A percentile compares a stretch with the other conserved stretches of the same genome.
phyloP scores from a whole-genome alignment of 2,888 invertebrate species.

The Papilio protenor region DNA sequence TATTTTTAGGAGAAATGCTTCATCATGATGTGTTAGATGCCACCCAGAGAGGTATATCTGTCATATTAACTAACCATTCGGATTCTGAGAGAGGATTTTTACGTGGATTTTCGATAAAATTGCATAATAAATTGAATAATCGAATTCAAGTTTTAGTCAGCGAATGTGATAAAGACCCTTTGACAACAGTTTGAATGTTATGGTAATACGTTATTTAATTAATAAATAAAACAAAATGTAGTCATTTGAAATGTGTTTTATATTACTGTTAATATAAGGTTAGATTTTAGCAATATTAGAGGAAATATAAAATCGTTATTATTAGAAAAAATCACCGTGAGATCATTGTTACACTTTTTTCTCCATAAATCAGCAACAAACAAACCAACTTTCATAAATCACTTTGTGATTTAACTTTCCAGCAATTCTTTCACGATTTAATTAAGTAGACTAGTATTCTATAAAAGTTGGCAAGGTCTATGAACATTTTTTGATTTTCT shows the following conservation, averaged over 20 bases:
- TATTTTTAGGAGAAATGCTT: conserved; percentile 91
- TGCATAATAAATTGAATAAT: conserved; percentile 71
- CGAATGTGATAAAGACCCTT: conserved; percentile 89
- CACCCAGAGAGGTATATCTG: conserved; percentile 89
- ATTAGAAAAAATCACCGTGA: conserved; percentile 64
- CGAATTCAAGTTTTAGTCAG: conserved; percentile 88
- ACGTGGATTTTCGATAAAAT: conserved; percentile 78
- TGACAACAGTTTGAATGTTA: conserved; percentile 85
- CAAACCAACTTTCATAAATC: conserved; percentile 16
- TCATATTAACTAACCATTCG: conserved; percentile 96
- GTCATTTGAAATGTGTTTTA: conserved; percentile 33
- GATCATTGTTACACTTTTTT: conserved; percentile 73
- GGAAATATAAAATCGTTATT: conserved; percentile 50
- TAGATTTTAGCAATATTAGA: conserved; percentile 49
- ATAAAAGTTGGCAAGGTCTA: conserved; percentile 78
- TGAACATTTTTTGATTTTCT: conserved; percentile 68
- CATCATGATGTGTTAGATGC: conserved; percentile 97
- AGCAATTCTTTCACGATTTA: conserved; percentile 49
- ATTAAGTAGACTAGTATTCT: conserved; percentile 45
- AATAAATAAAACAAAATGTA: conserved; percentile 40
- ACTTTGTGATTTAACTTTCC: conserved; percentile 47
- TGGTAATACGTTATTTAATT: conserved; percentile 19
- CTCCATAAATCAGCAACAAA: conserved; percentile 15
- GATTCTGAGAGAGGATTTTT: conserved; percentile 97
- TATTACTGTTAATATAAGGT: conserved; percentile 45